phyloP scores from a whole-genome alignment of 1,140 invertebrate species.

The Sminthurides bifidus region DNA sequence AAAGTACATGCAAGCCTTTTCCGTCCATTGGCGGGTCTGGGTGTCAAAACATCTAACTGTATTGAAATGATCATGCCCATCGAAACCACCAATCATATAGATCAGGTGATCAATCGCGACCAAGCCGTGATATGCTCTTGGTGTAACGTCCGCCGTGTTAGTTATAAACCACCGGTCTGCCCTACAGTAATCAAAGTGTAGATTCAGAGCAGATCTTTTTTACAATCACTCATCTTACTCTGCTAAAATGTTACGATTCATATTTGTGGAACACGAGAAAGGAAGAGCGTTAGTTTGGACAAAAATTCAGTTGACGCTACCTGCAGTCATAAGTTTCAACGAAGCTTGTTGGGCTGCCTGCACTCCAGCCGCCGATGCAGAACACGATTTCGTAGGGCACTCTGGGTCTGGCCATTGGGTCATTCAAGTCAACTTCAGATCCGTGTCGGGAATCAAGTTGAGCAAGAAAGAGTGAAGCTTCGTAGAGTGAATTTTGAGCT shows the following conservation, averaged over 20 bases:
- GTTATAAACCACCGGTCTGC: conserved; percentile 47
- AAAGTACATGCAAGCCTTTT: conserved; percentile 60
- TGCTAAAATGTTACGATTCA: neutral
- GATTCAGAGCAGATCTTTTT: too few species aligned
- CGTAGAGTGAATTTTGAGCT: conserved; percentile 22
- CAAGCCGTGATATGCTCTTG: conserved; percentile 61
- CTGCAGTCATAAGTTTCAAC: conserved; percentile 63
- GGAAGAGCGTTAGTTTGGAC: neutral
- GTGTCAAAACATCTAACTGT: conserved; percentile 55
- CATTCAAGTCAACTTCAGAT: conserved; percentile 44
- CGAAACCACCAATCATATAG: conserved; percentile 58
- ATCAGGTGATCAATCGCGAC: conserved; percentile 53
- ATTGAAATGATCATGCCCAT: conserved; percentile 59
- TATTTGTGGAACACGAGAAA: neutral
- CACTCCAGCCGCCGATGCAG: conserved; percentile 56
- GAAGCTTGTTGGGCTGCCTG: conserved; percentile 61
- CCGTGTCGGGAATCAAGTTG: conserved; percentile 46
- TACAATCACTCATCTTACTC: neutral
- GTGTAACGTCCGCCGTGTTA: conserved; percentile 47
- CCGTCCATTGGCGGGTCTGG: conserved; percentile 48
- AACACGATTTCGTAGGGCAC: conserved; percentile 58
- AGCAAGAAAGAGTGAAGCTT: conserved; percentile 41
- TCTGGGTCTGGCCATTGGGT: conserved; percentile 47
- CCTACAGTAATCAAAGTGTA: conserved; percentile 11
- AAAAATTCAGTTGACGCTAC: conserved; percentile 30